A percentile compares a stretch with the other conserved stretches of the same genome.
These are phyloP conservation scores for Thereva unica DNA, from an alignment of 2,888 invertebrate genomes.

Conservation along the genomic window DNA sequence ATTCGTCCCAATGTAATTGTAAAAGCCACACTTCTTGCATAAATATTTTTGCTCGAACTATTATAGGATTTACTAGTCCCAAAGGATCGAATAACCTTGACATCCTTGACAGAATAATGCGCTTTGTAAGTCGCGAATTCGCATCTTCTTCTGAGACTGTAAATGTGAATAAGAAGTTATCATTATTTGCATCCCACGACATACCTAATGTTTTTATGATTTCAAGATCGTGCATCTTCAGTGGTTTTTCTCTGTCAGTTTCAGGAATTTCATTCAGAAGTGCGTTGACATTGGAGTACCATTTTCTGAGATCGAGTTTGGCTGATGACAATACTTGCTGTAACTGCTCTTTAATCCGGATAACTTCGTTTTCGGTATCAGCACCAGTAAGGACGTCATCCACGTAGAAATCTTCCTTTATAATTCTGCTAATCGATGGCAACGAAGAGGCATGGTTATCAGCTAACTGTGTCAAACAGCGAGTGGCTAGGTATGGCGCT, in stretches of 20 bases:
- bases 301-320: background rate
- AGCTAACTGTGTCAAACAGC: conserved; percentile 11
- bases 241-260: background rate
- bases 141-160: too few relatives aligned
- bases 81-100: too few relatives aligned
- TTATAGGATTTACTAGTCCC: too few relatives aligned
- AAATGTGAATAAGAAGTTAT: too few relatives aligned
- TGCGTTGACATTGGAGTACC: background rate
- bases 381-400: conserved; percentile 42
- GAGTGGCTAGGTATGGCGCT: conserved; percentile 14
- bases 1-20: background rate
- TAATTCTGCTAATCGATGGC: conserved; percentile 30
- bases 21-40: background rate
- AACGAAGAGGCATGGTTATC: background rate
- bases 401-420: conserved; percentile 42
- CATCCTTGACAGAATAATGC: too few relatives aligned
- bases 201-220: too few relatives aligned
- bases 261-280: too few relatives aligned
- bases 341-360: too few relatives aligned
- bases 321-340: too few relatives aligned
- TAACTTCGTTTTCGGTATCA: conserved; percentile 9
- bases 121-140: too few relatives aligned
- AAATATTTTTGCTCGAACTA: background rate
- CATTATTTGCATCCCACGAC: too few relatives aligned
- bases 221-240: background rate